phyloP scores from a whole-genome alignment of 2,888 invertebrate genomes.

The Rhogogaster chlorosoma region DNA sequence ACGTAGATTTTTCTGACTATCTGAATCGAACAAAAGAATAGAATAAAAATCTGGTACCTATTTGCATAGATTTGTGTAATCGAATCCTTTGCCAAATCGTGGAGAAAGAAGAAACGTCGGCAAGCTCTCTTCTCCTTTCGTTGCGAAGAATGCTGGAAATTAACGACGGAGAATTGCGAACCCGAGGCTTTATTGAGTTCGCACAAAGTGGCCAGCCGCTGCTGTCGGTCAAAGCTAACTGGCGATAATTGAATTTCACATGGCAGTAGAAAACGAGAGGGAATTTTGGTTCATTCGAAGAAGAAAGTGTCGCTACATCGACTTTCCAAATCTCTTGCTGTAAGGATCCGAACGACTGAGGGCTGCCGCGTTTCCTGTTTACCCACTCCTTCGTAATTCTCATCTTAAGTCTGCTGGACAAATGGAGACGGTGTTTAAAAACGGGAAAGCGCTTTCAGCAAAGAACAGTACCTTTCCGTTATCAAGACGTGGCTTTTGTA shows the following conservation, averaged over 20 bases:
- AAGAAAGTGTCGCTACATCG: constrained; percentile 16
- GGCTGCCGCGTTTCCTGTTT: neutral
- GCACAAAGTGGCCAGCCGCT: constrained; percentile 8
- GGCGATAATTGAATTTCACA: constrained; percentile 42
- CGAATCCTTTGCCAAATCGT: neutral
- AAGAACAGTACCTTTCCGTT: neutral
- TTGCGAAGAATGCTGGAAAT: neutral
- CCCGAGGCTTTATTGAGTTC: neutral
- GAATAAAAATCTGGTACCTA: too few relatives aligned
- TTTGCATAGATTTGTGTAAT: neutral
- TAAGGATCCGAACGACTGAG: neutral
- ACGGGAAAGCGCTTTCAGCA: neutral
- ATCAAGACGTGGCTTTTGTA: neutral
- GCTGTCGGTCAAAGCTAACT: constrained; percentile 31
- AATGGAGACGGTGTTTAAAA: neutral
- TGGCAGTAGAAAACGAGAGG: constrained; percentile 1
- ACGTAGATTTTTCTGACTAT: too few relatives aligned
- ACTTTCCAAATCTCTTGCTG: constrained; percentile 30
- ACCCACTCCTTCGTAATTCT: neutral
- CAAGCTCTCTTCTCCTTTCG: neutral
- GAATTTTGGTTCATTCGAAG: neutral
- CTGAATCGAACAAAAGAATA: too few relatives aligned
- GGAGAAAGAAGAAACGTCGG: neutral
- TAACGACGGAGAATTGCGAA: neutral
- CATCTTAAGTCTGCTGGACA: neutral